A percentile compares a stretch with the other conserved stretches of the same genome.
phyloP scores from a whole-genome alignment of 2,113 vertebrate species.

The Eulemur macaco region DNA sequence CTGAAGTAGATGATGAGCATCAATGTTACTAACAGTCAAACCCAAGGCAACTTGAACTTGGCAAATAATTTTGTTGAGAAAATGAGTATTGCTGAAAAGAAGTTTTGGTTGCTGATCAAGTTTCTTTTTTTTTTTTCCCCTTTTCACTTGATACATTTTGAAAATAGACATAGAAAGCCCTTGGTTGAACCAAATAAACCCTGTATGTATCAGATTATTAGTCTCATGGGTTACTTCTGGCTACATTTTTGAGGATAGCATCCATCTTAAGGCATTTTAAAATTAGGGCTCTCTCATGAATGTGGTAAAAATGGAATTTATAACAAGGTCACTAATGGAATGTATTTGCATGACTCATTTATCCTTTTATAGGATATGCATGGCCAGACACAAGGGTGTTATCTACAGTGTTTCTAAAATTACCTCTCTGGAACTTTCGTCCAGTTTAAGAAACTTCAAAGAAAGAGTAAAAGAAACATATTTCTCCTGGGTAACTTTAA shows the following conservation, averaged over 20 bases:
- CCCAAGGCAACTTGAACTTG: not conserved
- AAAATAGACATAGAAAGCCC: conserved; percentile 1
- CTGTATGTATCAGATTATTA: not conserved
- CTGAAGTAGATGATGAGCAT: not conserved
- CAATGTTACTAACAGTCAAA: not conserved
- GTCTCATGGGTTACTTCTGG: not conserved
- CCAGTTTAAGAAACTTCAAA: conserved; percentile 42
- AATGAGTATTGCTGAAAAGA: not conserved
- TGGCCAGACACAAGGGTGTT: conserved; percentile 50
- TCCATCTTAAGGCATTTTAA: conserved; percentile 57
- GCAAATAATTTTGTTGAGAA: not conserved
- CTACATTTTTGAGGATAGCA: conserved; percentile 44
- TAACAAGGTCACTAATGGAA: conserved; percentile 66
- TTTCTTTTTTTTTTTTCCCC: not conserved
- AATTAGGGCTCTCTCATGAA: conserved; percentile 46
- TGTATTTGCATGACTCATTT: conserved; percentile 54
- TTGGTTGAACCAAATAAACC: conserved; percentile 42
- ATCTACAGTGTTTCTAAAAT: conserved; percentile 63
- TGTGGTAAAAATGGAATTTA: conserved; percentile 67
- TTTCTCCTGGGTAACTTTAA: conserved; percentile 46
- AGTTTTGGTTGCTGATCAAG: not conserved
- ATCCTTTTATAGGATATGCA: conserved; percentile 54
- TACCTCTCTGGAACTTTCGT: conserved; percentile 4
- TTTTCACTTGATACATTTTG: conserved; percentile 16
- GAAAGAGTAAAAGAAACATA: conserved; percentile 38